Base-by-base conservation (phyloP, 2,888 invertebrate genomes). In the Himalopsyche anomala region DNA sequence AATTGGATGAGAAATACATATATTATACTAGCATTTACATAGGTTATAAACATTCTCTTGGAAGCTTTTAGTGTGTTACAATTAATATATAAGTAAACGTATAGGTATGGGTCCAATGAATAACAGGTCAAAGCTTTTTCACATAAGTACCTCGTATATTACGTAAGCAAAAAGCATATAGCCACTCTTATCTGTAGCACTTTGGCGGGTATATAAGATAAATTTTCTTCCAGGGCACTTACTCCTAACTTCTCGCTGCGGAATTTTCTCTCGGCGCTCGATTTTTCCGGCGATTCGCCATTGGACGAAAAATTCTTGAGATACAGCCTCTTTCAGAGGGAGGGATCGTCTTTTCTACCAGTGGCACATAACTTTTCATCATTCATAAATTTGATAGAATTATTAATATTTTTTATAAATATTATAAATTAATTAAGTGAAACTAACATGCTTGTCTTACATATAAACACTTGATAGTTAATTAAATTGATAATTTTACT, bases 281-380 rank as follows among this genome's bases (percentile, higher is more conserved):
- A 86, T 86, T 87, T 87, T 87, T 87, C 86, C 82, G 42, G 84
- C 80, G 83, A 82, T 69, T 55, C 87, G 87, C 87, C 54, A 87
- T 87, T 87, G 87, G 87, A 82, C 69, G 87, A 86, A 86, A 87
- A 87, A 84, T 56, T 86, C 85, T 80, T 80, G 82, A 85, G 87
- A 87, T 87, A 87, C 86, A 86, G 84, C 87, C 87, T 87, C 86
- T 82, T 79, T 84, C 82, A 62, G 74, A 83, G 74, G 69, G 84
- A 86, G 80, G 85, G 86, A 85, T 83, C 85, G 69, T 87, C 87
- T 83, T 62, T 62, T 19, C 4, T 19, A 5, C 19, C 62, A 62
- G 62, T 19, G 62, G 62, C 19, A 19, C 62, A 19, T 19, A 62
- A 62, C 62, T 62, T 28, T 62, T 62, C 51, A 15, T 12, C 2